Conservation (phyloP, 2,888 invertebrate species). For the Leucophenga maculata region DNA sequence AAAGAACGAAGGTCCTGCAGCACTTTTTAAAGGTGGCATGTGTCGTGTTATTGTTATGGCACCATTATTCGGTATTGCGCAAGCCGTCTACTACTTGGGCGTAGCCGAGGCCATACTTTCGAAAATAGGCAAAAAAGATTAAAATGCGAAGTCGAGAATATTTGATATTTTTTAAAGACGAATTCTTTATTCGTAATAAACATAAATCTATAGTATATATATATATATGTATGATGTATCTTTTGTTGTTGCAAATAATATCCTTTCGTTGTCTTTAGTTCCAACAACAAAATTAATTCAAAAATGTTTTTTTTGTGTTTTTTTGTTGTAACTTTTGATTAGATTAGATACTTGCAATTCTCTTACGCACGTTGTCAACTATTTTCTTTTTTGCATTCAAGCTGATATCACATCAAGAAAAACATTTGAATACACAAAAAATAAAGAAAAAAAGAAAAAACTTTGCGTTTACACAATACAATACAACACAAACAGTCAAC, state of each 20-base stretch:
- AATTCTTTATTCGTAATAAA: constrained; percentile 32
- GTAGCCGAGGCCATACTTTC: constrained; percentile 86
- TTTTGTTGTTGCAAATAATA: no score
- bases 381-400: neutral
- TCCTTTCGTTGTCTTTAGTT: no score
- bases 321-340: no score
- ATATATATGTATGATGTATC: no score
- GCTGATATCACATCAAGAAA: constrained; percentile 8
- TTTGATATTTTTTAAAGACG: neutral
- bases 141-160: no score
- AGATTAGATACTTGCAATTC: no score
- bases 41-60: constrained; percentile 98
- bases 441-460: neutral
- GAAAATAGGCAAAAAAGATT: neutral
- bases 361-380: neutral
- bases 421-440: neutral
- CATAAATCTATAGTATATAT: constrained; percentile 37
- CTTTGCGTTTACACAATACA: neutral
- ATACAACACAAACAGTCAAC: neutral
- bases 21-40: constrained; percentile 97
- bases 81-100: constrained; percentile 95
- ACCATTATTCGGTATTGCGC: constrained; percentile 97
- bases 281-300: neutral
- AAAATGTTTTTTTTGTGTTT: no score
- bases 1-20: constrained; percentile 88